Evolutionary conservation across 1,140 invertebrate genomes (phyloP).

Genomic region (Trichogramma pretiosum): DNA sequence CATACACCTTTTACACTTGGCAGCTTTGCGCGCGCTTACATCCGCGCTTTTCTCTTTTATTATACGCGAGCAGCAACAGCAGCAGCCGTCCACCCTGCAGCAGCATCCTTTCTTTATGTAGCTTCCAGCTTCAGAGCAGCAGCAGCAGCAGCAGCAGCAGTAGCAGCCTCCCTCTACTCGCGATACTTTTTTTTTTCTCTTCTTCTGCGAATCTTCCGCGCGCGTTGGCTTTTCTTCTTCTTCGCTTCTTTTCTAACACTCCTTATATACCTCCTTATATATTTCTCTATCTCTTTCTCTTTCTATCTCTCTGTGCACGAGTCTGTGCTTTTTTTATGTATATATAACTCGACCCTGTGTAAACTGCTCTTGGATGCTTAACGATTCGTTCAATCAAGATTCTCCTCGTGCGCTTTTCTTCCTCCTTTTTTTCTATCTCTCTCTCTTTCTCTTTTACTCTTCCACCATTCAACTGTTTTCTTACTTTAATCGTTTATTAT

Average conservation of each 20-base stretch:
- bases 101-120: not conserved
- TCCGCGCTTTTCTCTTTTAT: conserved; percentile 21
- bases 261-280: conserved; percentile 10
- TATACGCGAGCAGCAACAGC: conserved; percentile 5
- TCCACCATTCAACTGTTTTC: conserved; percentile 4
- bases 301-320: too few species aligned
- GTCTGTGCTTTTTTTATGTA: too few species aligned
- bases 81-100: too few species aligned
- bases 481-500: conserved; percentile 4
- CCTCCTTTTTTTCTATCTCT: too few species aligned
- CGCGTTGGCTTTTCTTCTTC: conserved; percentile 10
- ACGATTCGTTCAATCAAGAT: conserved; percentile 16
- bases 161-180: too few species aligned
- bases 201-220: conserved; percentile 11
- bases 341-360: too few species aligned
- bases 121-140: conserved; percentile 9
- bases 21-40: conserved; percentile 19
- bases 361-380: conserved; percentile 8
- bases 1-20: conserved; percentile 16
- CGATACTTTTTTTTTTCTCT: conserved; percentile 18
- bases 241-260: conserved; percentile 10
- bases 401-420: too few species aligned
- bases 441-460: conserved; percentile 10
- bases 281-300: conserved; percentile 8
- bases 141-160: too few species aligned